A percentile compares a stretch with the other conserved stretches of the same genome.
Evolutionary conservation across 2,797 vertebrate genomes (phyloP).

Genomic region (Ptychobarbus kaznakovi): DNA sequence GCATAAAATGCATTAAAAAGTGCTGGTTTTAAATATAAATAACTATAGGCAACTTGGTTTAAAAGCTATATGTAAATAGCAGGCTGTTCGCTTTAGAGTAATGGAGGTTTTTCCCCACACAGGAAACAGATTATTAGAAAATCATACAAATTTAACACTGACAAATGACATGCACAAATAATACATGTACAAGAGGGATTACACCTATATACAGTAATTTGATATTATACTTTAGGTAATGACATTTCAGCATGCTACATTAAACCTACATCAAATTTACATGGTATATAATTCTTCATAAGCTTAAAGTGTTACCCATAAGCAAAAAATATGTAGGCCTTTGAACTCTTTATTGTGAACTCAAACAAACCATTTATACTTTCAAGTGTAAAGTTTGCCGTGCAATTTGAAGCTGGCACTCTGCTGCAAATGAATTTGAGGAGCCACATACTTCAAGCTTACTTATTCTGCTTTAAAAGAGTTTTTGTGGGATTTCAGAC

Average conservation of each 20-base stretch:
- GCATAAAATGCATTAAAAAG: constrained; percentile 26
- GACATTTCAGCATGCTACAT: constrained; percentile 28
- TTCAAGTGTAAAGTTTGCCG: neutral
- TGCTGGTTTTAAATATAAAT: constrained; percentile 33
- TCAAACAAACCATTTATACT: constrained; percentile 14
- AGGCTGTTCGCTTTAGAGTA: neutral
- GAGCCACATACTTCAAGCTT: neutral
- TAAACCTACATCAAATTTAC: constrained; percentile 11
- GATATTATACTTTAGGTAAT: constrained; percentile 24
- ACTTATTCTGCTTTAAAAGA: neutral
- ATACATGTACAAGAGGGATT: constrained; percentile 25
- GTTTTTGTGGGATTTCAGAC: constrained; percentile 22
- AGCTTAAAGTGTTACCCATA: constrained; percentile 18
- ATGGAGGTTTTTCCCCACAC: constrained; percentile 3
- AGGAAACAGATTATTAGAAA: constrained; percentile 43
- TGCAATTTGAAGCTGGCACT: constrained; percentile 19
- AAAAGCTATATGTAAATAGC: constrained; percentile 16
- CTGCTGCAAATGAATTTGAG: neutral
- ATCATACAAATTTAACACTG: constrained; percentile 38
- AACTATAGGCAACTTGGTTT: constrained; percentile 9
- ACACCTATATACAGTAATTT: constrained; percentile 20
- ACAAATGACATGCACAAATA: constrained; percentile 24
- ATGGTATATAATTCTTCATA: constrained; percentile 2
- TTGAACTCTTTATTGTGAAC: constrained; percentile 4
- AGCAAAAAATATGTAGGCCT: neutral